Evolutionary conservation across 1,140 invertebrate species (phyloP), one percentile per base, ranked within the genome.

Genomic region (Ostrea denselamellosa): DNA sequence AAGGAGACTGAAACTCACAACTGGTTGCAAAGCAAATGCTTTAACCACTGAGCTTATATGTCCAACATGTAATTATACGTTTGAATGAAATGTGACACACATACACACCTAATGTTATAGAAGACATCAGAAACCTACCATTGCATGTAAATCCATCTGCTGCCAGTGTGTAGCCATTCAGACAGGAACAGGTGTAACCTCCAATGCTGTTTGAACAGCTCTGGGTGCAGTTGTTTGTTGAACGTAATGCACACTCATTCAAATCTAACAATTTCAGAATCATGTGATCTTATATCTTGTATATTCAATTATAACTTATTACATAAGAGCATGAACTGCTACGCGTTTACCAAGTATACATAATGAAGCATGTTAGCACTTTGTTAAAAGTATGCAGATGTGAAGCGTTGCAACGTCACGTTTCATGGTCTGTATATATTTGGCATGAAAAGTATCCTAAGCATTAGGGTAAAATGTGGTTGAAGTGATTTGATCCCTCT

Each of bases 81-180:
- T 44, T 44, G 34, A 44, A 44, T 44, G 34, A 44, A 44, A 44
- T 44, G 34, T 44, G 5, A 2, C 34, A 44, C 34, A 44, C 14
- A n/a, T 58, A 34, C 19, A 25, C 34, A 8, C 14, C 14, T 8
- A 14, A 44, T 58, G 19, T 34, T 7, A 17, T 34, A 34, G 12
- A 82, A 82, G 17, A 51, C 51, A 4, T 44, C 34, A 17, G n/a
- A 82, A 8, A 82, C 14, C 89, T 90, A 93, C 91, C 92, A 12
- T 94, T 92, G 90, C 96, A 96, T 8, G 93, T 95, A 53, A 92
- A 94, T 25, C 92, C 91, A 93, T 96, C 89, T 92, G 94, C 77
- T 56, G 89, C 90, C 54, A 96, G 92, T 0, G 93, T 92, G 90
- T 95, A 93, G 0, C 97, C 97, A 28, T 96, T 95, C 10, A 96